A percentile compares a stretch with the other conserved stretches of the same genome.
These are phyloP conservation scores for Melinaea marsaeus DNA, from an alignment of 2,888 invertebrate species.

Conservation along the genomic window DNA sequence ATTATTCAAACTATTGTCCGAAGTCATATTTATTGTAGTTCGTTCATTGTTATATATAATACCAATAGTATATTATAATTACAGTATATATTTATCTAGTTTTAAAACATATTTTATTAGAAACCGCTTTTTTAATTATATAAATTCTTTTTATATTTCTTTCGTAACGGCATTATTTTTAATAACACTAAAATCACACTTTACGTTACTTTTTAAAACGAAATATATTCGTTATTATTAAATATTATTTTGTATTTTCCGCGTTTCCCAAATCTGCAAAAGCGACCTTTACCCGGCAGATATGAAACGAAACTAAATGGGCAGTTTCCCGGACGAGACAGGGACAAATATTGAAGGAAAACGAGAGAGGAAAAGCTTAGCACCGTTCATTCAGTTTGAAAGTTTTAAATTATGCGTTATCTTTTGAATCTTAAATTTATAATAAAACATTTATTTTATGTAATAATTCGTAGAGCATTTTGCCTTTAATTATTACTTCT, in stretches of 20 bases:
- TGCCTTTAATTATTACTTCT: no score
- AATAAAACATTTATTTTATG: no score
- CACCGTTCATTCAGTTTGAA: no score
- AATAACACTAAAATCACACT: neutral
- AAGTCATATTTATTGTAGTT: slow-evolving; percentile 17
- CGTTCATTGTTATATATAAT: slow-evolving; percentile 1
- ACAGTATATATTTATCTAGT: neutral
- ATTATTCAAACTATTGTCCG: slow-evolving; percentile 13
- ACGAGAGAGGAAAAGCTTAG: slow-evolving; percentile 3
- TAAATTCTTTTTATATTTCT: no score
- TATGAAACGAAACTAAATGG: slow-evolving; percentile 20
- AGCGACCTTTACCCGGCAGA: slow-evolving; percentile 15
- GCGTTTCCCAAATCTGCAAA: neutral
- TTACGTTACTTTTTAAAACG: neutral
- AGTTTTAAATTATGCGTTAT: no score
- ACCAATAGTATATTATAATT: neutral
- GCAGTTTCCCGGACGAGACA: slow-evolving; percentile 13
- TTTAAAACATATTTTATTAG: neutral
- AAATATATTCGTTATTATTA: neutral
- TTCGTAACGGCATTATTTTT: no score
- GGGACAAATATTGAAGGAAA: slow-evolving; percentile 12
- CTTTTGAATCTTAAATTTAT: no score
- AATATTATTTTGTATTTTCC: neutral
- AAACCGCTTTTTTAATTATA: neutral
- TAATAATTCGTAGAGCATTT: no score